Evolutionary conservation across 1,140 invertebrate species (phyloP).

Genomic region (Steinernema feltiae): DNA sequence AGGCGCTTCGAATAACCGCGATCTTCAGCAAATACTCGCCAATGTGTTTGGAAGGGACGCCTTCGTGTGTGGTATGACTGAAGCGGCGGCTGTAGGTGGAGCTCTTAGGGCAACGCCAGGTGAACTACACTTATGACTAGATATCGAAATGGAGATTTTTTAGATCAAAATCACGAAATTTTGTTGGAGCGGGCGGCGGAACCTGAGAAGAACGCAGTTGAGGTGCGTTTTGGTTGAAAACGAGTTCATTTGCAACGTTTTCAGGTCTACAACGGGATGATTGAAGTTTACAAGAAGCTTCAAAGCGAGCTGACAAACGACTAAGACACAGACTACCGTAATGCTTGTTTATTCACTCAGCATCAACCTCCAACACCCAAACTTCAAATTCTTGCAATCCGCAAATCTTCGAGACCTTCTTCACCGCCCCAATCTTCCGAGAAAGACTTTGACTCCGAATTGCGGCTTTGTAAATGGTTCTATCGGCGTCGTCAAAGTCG

Average conservation of each 20-base stretch:
- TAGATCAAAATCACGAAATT: neutral
- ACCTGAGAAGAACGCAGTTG: neutral
- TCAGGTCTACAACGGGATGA: conserved; percentile 20
- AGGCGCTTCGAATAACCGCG: conserved; percentile 22
- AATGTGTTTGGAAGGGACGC: conserved; percentile 33
- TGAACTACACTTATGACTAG: conserved; percentile 58
- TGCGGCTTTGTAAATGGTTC: no score
- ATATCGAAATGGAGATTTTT: neutral
- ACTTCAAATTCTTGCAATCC: no score
- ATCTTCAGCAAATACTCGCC: conserved; percentile 27
- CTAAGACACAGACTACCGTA: no score
- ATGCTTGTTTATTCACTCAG: no score
- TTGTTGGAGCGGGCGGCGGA: neutral
- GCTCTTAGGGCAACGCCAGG: conserved; percentile 31
- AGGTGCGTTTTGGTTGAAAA: neutral
- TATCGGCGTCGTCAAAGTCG: no score
- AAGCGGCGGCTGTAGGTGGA: conserved; percentile 36
- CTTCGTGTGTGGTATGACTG: conserved; percentile 16
- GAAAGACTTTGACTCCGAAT: no score
- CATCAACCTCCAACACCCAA: no score
- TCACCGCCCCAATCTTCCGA: no score
- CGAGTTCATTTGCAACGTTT: conserved; percentile 5
- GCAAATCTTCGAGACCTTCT: no score
- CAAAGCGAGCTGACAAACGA: no score
- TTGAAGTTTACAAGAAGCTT: conserved; percentile 12